Conservation (phyloP, 2,888 invertebrate species). For the Thecocarcelia acutangulata region DNA sequence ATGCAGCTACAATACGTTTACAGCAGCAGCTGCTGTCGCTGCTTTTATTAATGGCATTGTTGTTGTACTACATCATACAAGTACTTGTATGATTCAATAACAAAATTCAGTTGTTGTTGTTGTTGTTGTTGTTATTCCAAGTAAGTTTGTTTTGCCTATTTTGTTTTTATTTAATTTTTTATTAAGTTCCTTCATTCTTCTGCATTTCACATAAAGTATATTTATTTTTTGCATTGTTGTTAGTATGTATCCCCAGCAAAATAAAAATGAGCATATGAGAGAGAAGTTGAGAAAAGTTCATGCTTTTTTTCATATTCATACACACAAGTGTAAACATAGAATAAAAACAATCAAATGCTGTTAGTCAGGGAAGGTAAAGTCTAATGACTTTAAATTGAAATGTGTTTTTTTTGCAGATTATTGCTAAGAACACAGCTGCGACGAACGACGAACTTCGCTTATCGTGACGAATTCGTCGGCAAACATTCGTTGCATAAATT, state of each 20-base stretch:
- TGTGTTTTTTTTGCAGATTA: no score
- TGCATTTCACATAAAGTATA: neutral
- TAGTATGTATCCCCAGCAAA: neutral
- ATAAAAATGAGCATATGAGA: neutral
- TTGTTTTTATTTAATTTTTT: slow-evolving; percentile 38
- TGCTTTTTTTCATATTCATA: neutral
- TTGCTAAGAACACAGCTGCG: no score
- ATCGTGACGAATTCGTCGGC: no score
- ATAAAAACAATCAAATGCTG: neutral
- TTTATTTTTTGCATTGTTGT: neutral
- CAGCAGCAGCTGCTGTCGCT: slow-evolving; percentile 7
- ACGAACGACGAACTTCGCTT: no score
- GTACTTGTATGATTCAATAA: slow-evolving; percentile 56
- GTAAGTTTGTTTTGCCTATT: slow-evolving; percentile 44
- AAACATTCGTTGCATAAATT: no score
- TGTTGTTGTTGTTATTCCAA: slow-evolving; percentile 19
- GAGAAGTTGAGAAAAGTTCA: slow-evolving; percentile 1
- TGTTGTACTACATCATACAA: slow-evolving; percentile 9
- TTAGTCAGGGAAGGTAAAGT: slow-evolving; percentile 1
- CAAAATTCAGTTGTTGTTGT: slow-evolving; percentile 43
- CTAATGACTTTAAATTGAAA: no score
- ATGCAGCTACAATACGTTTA: neutral
- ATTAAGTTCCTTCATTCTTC: slow-evolving; percentile 22
- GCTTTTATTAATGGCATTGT: neutral
- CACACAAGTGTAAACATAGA: neutral